Base-by-base conservation (phyloP, 2,888 invertebrate genomes). In the Yponomeuta malinellus region DNA sequence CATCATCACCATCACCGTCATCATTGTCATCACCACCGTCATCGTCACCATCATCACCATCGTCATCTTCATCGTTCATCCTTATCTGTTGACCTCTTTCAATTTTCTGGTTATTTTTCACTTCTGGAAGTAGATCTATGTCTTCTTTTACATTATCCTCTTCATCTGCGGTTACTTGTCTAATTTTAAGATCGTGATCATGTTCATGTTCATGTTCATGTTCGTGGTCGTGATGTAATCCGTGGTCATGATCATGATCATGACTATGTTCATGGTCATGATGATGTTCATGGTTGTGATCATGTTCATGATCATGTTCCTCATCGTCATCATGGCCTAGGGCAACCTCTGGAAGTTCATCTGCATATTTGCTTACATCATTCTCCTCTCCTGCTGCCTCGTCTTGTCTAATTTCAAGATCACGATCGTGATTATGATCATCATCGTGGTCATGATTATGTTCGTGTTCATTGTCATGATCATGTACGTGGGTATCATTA, bases 11-110 rank as follows among this genome's bases (percentile, higher is more conserved):
- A 23, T 23, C 43, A 43, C 43, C 8, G 43, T 43, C 43, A 43
- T 6, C 6, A 6, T 43, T 43, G 9, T 43, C 43, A 43, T 43
- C 43, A 43, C 43, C 43, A 43, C 9, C 9, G 8, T 43, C 43
- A 43, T 43, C 43, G 9, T 70, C 48, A 31, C 29, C 31, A 33
- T 71, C 67, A 31, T 33, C 59, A 15, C 23, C 10, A 10, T 70
- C 37, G 5, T 71, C 66, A 52, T 59, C 37, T 3, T 63, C 71
- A 37, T 59, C 33, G 10, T 64, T 72, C 72, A 64, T 73, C 68
- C 23, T 68, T 66, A 10, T 67, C 48, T 33, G 23, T 23, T 48
- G 43, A 8, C 3, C 8, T 43, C 43, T 43, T 23, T 10, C 31
- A 8, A 6, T 66, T 64, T 33, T 69, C 23, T 68, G 23, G 9